Evolutionary conservation across 1,140 invertebrate species (phyloP).

Genomic region (Hylaeus anthracinus): DNA sequence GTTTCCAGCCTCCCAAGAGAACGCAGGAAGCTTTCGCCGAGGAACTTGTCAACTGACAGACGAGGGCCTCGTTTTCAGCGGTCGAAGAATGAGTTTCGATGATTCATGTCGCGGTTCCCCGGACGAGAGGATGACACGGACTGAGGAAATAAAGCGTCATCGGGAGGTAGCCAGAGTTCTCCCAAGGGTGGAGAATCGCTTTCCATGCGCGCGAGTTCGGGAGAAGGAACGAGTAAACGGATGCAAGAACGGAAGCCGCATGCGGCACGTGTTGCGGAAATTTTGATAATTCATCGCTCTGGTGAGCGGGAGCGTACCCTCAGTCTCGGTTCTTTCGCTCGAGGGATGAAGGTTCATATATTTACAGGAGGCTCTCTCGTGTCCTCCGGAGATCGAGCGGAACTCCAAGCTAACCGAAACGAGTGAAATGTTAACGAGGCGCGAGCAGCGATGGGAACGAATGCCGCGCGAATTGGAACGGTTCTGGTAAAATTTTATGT

Average conservation of each 20-base stretch:
- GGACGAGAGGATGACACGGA: neutral
- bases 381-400: slow-evolving; percentile 40
- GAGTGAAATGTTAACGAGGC: slow-evolving; percentile 41
- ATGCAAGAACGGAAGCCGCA: neutral
- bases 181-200: neutral
- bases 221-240: neutral
- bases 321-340: neutral
- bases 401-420: slow-evolving; percentile 25
- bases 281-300: slow-evolving; percentile 66
- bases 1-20: neutral
- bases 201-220: slow-evolving; percentile 29
- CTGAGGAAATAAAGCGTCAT: slow-evolving; percentile 34
- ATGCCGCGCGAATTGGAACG: too few relatives aligned
- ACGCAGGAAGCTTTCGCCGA: neutral
- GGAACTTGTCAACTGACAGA: neutral
- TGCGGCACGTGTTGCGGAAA: slow-evolving; percentile 56
- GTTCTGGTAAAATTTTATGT: too few relatives aligned
- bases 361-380: slow-evolving; percentile 34
- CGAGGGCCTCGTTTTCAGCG: neutral
- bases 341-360: slow-evolving; percentile 34
- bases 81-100: slow-evolving; percentile 22
- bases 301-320: neutral
- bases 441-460: neutral
- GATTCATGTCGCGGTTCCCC: slow-evolving; percentile 34
- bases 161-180: neutral